Evolutionary conservation across 1,140 invertebrate species (phyloP).

Genomic region (Brachionus manjavacas): DNA sequence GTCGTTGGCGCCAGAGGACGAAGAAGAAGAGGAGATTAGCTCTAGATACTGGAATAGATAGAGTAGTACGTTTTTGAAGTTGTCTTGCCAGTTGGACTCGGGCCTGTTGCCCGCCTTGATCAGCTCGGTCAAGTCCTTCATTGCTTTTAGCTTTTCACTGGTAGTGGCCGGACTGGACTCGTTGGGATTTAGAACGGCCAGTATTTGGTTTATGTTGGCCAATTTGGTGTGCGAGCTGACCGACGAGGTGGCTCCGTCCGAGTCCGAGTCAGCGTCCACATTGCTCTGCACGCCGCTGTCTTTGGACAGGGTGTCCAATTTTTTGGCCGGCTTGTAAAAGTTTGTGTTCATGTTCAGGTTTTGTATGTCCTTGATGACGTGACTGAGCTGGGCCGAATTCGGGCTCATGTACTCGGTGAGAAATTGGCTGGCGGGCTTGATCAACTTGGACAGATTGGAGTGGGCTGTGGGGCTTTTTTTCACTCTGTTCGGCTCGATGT

Average conservation of each 20-base stretch:
- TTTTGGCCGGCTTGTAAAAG: conserved; percentile 53
- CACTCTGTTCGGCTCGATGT: conserved; percentile 45
- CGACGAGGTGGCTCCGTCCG: conserved; percentile 60
- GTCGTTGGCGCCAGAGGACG: conserved; percentile 43
- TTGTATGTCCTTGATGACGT: conserved; percentile 83
- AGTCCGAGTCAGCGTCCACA: conserved; percentile 9
- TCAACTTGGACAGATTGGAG: conserved; percentile 42
- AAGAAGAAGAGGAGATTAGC: conserved; percentile 54
- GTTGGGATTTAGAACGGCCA: conserved; percentile 44
- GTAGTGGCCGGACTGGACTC: conserved; percentile 44
- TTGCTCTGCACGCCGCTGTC: conserved; percentile 76
- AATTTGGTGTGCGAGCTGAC: conserved; percentile 58
- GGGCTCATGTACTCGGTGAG: conserved; percentile 46
- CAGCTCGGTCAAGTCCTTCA: conserved; percentile 32
- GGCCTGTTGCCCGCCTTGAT: conserved; percentile 16
- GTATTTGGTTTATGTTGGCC: not conserved
- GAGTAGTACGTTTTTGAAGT: conserved; percentile 66
- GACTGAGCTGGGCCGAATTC: conserved; percentile 71
- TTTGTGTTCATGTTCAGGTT: conserved; percentile 71
- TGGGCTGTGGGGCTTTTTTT: conserved; percentile 47
- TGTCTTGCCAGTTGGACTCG: conserved; percentile 38
- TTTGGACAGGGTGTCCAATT: conserved; percentile 74
- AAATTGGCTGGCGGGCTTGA: not conserved
- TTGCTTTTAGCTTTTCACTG: conserved; percentile 40
- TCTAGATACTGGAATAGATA: conserved; percentile 69